Evolutionary conservation across 2,797 vertebrate genomes (phyloP), one percentile per base, ranked within the genome.

Genomic region (Hipposideros larvatus): DNA sequence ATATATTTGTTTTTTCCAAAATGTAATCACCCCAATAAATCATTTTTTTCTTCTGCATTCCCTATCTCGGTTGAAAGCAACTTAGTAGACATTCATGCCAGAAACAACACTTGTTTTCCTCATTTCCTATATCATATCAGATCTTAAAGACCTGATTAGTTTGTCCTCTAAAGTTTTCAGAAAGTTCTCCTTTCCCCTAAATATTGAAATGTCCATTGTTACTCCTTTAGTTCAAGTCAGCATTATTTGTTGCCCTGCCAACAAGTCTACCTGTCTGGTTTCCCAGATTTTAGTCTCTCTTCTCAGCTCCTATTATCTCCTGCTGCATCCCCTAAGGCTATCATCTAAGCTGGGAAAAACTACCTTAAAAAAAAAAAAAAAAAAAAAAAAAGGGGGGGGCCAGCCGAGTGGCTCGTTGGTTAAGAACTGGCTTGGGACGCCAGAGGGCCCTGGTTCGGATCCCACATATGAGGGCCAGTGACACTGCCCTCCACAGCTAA

Each of bases 81-180:
- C 19, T 85, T 91, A 55, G 28, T 91, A 55, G n/a, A 61, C 24
- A 78, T 22, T 82, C 11, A 65, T 22, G 18, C 11, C 73, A 85
- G 34, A 95, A 89, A 75, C 37, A 92, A 74, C 4, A 91, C 26
- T 85, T 96, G 37, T 84, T 79, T 51, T 88, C 22, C 43, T 74
- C 43, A 74, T 70, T 85, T 94, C 71, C 22, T 75, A 28, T 14
- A 80, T 53, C 34, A 37, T 7, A 43, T 66, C 57, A 88, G 90
- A 26, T 90, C 26, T 90, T 10, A 68, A 85, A 68, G 43, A 80
- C 85, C 43, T 93, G 26, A 89, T 71, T 55, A 79, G 26, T 91
- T 74, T 61, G 22, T 75, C 37, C 8, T 77, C 24, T 74, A 26
- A 85, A 28, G 61, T 74, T 53, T 80, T 94, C 31, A 89, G 31